A percentile compares a stretch with the other conserved stretches of the same genome.
Conservation (phyloP, 2,888 invertebrate genomes). For the Xiphydria camelus region DNA sequence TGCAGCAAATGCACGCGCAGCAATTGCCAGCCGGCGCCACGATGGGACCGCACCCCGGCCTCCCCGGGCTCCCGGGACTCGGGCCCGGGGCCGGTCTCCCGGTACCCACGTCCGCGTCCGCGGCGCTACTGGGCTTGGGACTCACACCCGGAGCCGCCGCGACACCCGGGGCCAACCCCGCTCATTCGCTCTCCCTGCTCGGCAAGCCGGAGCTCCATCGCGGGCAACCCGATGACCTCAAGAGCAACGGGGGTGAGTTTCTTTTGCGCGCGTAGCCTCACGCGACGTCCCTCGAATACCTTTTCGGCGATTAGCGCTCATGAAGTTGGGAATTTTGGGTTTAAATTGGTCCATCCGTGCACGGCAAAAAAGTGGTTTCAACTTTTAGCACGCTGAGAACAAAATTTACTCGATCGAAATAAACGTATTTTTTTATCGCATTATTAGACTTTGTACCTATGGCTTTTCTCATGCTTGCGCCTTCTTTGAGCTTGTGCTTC, state of each 20-base stretch:
- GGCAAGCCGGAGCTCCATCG: slow-evolving; percentile 78
- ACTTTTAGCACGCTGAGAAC: too few relatives aligned
- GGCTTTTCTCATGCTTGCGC: too few relatives aligned
- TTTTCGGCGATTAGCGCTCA: too few relatives aligned
- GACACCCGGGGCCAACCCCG: slow-evolving; percentile 69
- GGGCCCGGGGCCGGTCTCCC: slow-evolving; percentile 57
- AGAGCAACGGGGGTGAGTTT: slow-evolving; percentile 73
- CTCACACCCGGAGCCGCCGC: slow-evolving; percentile 54
- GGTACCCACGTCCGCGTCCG: slow-evolving; percentile 55
- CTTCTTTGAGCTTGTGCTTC: too few relatives aligned
- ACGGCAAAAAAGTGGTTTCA: too few relatives aligned
- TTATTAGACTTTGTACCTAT: too few relatives aligned
- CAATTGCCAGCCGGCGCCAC: slow-evolving; percentile 76
- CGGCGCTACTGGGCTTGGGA: slow-evolving; percentile 60
- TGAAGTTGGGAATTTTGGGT: too few relatives aligned
- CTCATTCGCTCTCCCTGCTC: slow-evolving; percentile 77
- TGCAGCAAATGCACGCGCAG: slow-evolving; percentile 94
- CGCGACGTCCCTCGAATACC: too few relatives aligned
- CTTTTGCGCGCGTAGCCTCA: too few relatives aligned
- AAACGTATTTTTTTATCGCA: too few relatives aligned
- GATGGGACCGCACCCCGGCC: slow-evolving; percentile 70
- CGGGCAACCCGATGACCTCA: slow-evolving; percentile 69
- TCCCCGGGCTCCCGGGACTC: slow-evolving; percentile 62
- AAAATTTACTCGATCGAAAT: too few relatives aligned
- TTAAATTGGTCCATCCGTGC: too few relatives aligned